phyloP scores from a whole-genome alignment of 1,140 invertebrate species.

The Penaeus vannamei region DNA sequence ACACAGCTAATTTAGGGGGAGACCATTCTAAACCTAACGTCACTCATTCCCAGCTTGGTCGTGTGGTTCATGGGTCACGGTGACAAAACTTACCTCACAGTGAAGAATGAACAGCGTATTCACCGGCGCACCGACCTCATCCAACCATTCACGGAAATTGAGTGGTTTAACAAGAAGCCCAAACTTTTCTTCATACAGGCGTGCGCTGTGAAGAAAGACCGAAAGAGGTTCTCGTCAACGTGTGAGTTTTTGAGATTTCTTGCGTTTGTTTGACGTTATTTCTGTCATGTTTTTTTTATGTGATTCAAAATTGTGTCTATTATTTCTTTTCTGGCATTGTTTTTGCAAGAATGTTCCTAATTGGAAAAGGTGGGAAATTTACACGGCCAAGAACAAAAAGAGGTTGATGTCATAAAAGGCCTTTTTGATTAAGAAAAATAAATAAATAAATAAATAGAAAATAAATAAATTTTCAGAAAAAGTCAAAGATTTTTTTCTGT shows the following conservation, averaged over 20 bases:
- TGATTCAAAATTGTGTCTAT: too few relatives aligned
- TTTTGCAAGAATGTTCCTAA: too few relatives aligned
- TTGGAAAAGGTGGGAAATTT: too few relatives aligned
- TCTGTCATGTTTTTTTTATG: not conserved
- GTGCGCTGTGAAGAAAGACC: slow-evolving; percentile 52
- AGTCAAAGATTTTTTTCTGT: too few relatives aligned
- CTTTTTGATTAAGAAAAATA: too few relatives aligned
- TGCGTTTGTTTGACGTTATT: not conserved
- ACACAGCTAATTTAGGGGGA: not conserved
- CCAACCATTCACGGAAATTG: slow-evolving; percentile 62
- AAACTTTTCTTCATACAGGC: slow-evolving; percentile 68
- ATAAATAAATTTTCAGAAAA: too few relatives aligned
- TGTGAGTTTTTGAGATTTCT: not conserved
- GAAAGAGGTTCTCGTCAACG: slow-evolving; percentile 38
- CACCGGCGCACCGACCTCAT: slow-evolving; percentile 58
- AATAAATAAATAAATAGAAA: too few relatives aligned
- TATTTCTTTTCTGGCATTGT: too few relatives aligned
- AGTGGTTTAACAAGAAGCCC: slow-evolving; percentile 67
- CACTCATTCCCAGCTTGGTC: slow-evolving; percentile 45
- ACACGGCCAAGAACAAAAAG: too few relatives aligned
- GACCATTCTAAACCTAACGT: not conserved
- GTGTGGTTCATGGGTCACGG: slow-evolving; percentile 68
- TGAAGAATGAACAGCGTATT: slow-evolving; percentile 45
- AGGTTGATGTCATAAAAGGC: too few relatives aligned
- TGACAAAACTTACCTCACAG: slow-evolving; percentile 45